Evolutionary conservation across 2,797 vertebrate species (phyloP), one percentile per base, ranked within the genome.

Genomic region (Peromyscus nudipes): DNA sequence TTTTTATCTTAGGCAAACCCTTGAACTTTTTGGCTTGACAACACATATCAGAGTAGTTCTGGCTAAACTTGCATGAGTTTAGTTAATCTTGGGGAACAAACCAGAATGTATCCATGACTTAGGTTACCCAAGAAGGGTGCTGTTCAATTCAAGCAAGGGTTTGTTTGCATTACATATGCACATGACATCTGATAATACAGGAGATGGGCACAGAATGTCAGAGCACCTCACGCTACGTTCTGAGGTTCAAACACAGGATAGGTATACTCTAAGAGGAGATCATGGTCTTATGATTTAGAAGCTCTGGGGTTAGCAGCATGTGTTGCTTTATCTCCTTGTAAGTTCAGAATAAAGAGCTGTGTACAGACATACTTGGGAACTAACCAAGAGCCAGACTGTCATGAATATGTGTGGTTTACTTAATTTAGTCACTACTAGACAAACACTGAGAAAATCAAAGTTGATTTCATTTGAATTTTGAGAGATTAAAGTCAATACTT

Each of bases 361-460:
- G 4, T 64, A 37, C 9, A 82, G 60, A 49, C 40, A 91, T 46
- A 49, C 29, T 80, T 55, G n/a, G 79, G 40, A 76, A 75, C 4
- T 75, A 49, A 67, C 60, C 14, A 57, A 76, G n/a, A 83, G 82
- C 64, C 49, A 67, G 52, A 73, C 12, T 17, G 52, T 52, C 16
- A 37, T 75, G 31, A 82, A 76, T 76, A 7, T n/a, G 3, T 4
- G 23, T 31, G 34, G 37, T 37, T 14, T 92, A 25, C 88, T 90
- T 79, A 83, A 49, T 62, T 96, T 92, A 81, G 12, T 81, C 14
- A 64, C 19, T 57, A 31, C 92, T 95, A 95, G 25, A 49, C 0
- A 92, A 79, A 84, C 9, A 60, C 21, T 62, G 84, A 96, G 60
- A 93, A 87, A 37, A 92, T 89, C 60, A 92, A 52, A 65, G 19